phyloP scores from a whole-genome alignment of 1,140 invertebrate genomes.

The Drosophila lacteicornis region DNA sequence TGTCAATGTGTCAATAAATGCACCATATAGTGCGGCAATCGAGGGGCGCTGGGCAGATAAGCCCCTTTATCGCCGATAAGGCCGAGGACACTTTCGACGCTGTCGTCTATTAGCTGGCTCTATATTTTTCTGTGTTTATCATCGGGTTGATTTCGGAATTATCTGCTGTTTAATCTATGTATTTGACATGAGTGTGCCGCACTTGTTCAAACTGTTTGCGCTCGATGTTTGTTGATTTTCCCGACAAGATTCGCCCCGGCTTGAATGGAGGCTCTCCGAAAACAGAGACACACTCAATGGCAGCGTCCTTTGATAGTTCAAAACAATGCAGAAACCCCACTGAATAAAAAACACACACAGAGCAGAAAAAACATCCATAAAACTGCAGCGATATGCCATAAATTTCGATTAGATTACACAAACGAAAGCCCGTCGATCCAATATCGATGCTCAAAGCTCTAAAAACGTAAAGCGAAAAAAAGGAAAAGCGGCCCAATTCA shows the following conservation, averaged over 20 bases:
- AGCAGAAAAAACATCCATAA: conserved; percentile 42
- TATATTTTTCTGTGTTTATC: conserved; percentile 61
- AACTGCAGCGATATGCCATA: conserved; percentile 70
- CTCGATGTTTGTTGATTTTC: conserved; percentile 65
- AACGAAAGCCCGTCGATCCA: conserved; percentile 53
- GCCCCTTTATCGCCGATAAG: conserved; percentile 54
- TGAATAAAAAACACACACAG: conserved; percentile 1
- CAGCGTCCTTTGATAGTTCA: conserved; percentile 36
- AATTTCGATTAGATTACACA: conserved; percentile 81
- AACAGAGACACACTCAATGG: conserved; percentile 2
- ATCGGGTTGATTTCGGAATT: conserved; percentile 75
- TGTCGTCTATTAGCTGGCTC: conserved; percentile 67
- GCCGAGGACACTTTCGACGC: conserved; percentile 53
- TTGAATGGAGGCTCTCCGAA: conserved; percentile 2
- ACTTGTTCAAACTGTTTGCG: conserved; percentile 70
- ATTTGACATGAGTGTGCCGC: conserved; percentile 75
- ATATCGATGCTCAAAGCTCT: conserved; percentile 62
- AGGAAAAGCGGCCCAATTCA: conserved; percentile 25
- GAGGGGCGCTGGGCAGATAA: conserved; percentile 22
- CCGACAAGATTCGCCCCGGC: conserved; percentile 50
- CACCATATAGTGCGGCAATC: conserved; percentile 54
- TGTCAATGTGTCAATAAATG: conserved; percentile 82
- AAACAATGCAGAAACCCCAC: conserved; percentile 4
- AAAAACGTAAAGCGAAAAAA: conserved; percentile 1
- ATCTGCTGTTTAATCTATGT: conserved; percentile 78